phyloP scores from a whole-genome alignment of 2,113 vertebrate genomes.

The Xenopus tropicalis region UCB_Xtro_10.0 CM004443.2:150823001-150823500 shows the following conservation, averaged over 20 bases:
- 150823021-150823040: no score
- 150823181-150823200: slow-evolving; percentile 9
- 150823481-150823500: slow-evolving; percentile 7
- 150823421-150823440: slow-evolving; percentile 23
- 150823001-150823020: no score
- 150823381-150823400: slow-evolving; percentile 32
- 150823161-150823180: slow-evolving; percentile 1
- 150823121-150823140: slow-evolving; percentile 2
- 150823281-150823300: neutral
- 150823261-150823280: slow-evolving; percentile 13
- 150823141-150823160: slow-evolving; percentile 2
- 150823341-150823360: slow-evolving; percentile 10
- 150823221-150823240: slow-evolving; percentile 12
- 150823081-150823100: neutral
- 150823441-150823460: slow-evolving; percentile 22
- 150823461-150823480: slow-evolving; percentile 15
- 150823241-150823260: slow-evolving; percentile 8
- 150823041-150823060: neutral
- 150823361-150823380: slow-evolving; percentile 22
- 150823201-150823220: neutral
- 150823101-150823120: neutral
- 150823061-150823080: neutral
- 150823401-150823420: slow-evolving; percentile 30
- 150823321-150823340: slow-evolving; percentile 5
- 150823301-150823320: neutral